phyloP scores from a whole-genome alignment of 2,888 invertebrate species.

The Brachylomia viminalis region DNA sequence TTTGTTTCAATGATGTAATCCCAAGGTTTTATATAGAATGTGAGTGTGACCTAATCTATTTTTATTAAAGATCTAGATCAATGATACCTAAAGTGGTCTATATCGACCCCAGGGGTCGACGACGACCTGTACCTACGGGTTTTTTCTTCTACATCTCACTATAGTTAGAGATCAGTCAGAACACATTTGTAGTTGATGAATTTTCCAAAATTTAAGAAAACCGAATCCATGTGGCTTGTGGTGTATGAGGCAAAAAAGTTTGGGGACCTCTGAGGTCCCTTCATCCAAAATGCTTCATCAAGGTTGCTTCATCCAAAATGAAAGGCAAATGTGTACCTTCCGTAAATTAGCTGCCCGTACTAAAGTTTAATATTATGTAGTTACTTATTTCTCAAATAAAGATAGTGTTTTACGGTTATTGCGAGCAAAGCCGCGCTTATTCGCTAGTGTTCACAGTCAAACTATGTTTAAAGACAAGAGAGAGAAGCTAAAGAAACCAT shows the following conservation, averaged over 20 bases:
- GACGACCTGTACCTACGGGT: no score
- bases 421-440: slow-evolving; percentile 49
- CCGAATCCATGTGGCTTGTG: no score
- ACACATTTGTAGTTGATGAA: no score
- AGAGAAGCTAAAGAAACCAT: slow-evolving; percentile 53
- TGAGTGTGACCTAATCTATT: neutral
- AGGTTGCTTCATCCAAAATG: neutral
- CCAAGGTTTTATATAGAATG: neutral
- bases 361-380: neutral
- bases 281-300: no score
- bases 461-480: slow-evolving; percentile 46
- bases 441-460: slow-evolving; percentile 53
- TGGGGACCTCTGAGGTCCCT: no score
- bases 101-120: no score
- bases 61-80: neutral
- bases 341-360: neutral
- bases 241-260: no score
- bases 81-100: no score
- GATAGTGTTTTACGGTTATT: slow-evolving; percentile 1
- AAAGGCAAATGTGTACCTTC: no score
- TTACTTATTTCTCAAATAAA: slow-evolving; percentile 5
- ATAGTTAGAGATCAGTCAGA: no score
- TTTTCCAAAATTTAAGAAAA: no score
- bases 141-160: no score
- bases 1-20: neutral